phyloP scores from a whole-genome alignment of 2,113 vertebrate species.

The Progne subis region DNA sequence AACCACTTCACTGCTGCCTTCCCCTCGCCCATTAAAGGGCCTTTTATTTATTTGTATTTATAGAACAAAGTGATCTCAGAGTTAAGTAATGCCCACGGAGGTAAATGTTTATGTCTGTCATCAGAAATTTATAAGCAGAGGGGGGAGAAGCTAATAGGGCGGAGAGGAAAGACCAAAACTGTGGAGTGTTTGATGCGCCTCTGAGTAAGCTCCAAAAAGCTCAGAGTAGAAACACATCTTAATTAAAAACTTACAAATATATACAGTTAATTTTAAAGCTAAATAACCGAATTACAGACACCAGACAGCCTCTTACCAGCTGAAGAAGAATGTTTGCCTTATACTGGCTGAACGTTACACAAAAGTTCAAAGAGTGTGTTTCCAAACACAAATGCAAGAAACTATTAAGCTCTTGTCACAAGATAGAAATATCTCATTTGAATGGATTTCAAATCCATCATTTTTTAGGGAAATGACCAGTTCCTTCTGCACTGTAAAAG shows the following conservation, averaged over 20 bases:
- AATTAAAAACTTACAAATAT: slow-evolving; percentile 62
- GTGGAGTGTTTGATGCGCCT: slow-evolving; percentile 39
- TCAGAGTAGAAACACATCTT: slow-evolving; percentile 45
- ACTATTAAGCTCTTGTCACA: slow-evolving; percentile 53
- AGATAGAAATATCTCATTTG: slow-evolving; percentile 42
- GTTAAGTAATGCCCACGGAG: slow-evolving; percentile 63
- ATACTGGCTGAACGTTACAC: slow-evolving; percentile 12
- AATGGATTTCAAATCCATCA: slow-evolving; percentile 44
- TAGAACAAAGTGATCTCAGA: slow-evolving; percentile 68
- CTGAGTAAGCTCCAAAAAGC: slow-evolving; percentile 56
- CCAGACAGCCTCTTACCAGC: slow-evolving; percentile 55
- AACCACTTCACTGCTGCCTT: slow-evolving; percentile 75
- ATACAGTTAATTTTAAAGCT: slow-evolving; percentile 70
- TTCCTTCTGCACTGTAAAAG: not conserved
- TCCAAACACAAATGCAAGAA: slow-evolving; percentile 63
- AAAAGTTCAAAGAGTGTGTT: slow-evolving; percentile 58
- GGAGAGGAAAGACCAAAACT: slow-evolving; percentile 16
- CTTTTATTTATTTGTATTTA: slow-evolving; percentile 71
- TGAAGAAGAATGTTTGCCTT: slow-evolving; percentile 58
- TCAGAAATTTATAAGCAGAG: slow-evolving; percentile 68
- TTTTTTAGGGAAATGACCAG: slow-evolving; percentile 17
- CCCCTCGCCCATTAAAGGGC: slow-evolving; percentile 57
- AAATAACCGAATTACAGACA: slow-evolving; percentile 62
- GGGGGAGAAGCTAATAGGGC: slow-evolving; percentile 54
- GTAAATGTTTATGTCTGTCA: slow-evolving; percentile 69